Evolutionary conservation across 2,888 invertebrate genomes (phyloP).

Genomic region (Synergus japonicus): DNA sequence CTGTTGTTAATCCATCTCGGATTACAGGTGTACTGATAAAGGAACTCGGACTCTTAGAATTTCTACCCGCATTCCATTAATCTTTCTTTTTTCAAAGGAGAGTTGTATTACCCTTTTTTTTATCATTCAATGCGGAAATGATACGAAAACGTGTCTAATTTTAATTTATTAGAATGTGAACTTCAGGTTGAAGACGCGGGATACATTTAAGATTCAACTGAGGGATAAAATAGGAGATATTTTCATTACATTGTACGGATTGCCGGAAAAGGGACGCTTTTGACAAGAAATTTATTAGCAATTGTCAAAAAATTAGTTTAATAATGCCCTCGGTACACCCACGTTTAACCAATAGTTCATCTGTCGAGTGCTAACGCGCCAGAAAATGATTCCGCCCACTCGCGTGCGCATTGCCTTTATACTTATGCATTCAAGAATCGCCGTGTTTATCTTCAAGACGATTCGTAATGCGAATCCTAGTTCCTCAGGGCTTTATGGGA

Average conservation of each 20-base stretch:
- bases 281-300: neutral
- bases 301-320: constrained; percentile 14
- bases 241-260: too few relatives aligned
- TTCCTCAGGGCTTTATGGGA: constrained; percentile 24
- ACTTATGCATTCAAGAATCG: constrained; percentile 35
- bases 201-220: too few relatives aligned
- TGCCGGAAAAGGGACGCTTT: neutral
- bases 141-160: neutral
- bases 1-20: constrained; percentile 53
- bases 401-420: constrained; percentile 34
- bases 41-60: constrained; percentile 7
- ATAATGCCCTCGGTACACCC: constrained; percentile 23
- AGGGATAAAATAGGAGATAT: too few relatives aligned
- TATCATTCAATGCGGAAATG: neutral
- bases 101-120: neutral
- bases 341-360: constrained; percentile 37
- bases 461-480: constrained; percentile 25
- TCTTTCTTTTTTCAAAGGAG: neutral
- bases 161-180: too few relatives aligned
- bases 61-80: constrained; percentile 11
- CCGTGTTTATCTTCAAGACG: constrained; percentile 26
- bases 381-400: constrained; percentile 41
- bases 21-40: constrained; percentile 54
- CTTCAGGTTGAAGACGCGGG: too few relatives aligned
- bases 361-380: constrained; percentile 39